Conservation (phyloP, 2,888 invertebrate species). For the Torymus auratus region DNA sequence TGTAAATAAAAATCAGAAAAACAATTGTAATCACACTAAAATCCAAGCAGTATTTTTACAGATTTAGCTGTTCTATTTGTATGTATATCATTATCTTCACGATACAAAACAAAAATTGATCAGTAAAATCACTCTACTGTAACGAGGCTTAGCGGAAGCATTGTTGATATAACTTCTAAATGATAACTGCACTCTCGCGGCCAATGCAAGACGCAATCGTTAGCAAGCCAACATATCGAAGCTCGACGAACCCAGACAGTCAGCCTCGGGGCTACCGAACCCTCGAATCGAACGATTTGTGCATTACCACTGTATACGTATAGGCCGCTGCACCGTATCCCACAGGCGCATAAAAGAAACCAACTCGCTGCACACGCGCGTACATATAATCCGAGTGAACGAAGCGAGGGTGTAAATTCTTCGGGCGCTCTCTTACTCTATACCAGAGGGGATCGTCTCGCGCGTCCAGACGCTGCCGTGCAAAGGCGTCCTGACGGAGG, state of each 20-base stretch:
- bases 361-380: no score
- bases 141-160: no score
- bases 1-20: no score
- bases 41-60: no score
- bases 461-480: constrained; percentile 56
- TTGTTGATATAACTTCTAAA: background rate
- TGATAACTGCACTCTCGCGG: background rate
- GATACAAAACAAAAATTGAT: no score
- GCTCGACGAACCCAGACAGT: background rate
- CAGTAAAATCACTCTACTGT: no score
- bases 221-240: constrained; percentile 7
- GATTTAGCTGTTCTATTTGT: no score
- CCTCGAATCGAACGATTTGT: constrained; percentile 16
- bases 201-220: constrained; percentile 38
- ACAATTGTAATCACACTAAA: no score
- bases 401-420: constrained; percentile 68
- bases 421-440: constrained; percentile 21
- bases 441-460: constrained; percentile 63
- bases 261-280: constrained; percentile 12
- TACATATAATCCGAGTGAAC: constrained; percentile 7
- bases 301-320: background rate
- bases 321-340: background rate
- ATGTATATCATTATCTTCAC: no score
- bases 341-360: background rate
- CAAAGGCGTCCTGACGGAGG: constrained; percentile 57